Base-by-base conservation (phyloP, 2,888 invertebrate species). In the Pilophorus perplexus region DNA sequence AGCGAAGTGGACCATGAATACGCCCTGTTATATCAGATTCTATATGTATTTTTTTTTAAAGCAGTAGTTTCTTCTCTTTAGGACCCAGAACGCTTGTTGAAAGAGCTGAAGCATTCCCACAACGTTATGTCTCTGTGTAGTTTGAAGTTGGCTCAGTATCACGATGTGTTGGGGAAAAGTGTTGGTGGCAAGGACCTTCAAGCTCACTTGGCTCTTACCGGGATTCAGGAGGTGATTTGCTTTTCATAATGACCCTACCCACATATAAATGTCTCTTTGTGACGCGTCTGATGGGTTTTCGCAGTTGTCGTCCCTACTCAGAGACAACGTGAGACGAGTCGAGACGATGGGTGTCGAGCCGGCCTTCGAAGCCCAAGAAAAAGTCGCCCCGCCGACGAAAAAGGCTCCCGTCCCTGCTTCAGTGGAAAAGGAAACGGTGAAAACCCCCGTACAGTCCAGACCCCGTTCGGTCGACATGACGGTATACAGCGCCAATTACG, bases 21-120 rank as follows among this genome's bases (percentile, higher is more conserved):
- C n/a, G n/a, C n/a, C n/a, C n/a, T n/a, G n/a, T n/a, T n/a, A n/a
- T n/a, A n/a, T n/a, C n/a, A n/a, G n/a, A n/a, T n/a, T n/a, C n/a
- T n/a, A n/a, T n/a, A n/a, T n/a, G n/a, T n/a, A n/a, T n/a, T n/a
- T n/a, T n/a, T n/a, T n/a, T n/a, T 33, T 33, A 33, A 6, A 33
- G 33, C 6, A 12, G 12, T 33, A 6, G 33, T 33, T 33, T 37
- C 28, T 42, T 16, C 3, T 16, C n/a, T 48, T 1, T 55, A 80
- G 80, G 79, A 79, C 71, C 77, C 79, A 1, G 78, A 78, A 60
- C 72, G 78, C 1, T 67, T 80, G 28, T 74, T 75, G 23, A 73
- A 78, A 64, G 79, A 80, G 73, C 72, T 80, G 10, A 76, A 77
- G 69, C 78, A 80, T 69, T 78, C 78, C 1, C 78, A 79, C 70